phyloP scores from a whole-genome alignment of 2,888 invertebrate genomes.

The Apocheima hispidaria region DNA sequence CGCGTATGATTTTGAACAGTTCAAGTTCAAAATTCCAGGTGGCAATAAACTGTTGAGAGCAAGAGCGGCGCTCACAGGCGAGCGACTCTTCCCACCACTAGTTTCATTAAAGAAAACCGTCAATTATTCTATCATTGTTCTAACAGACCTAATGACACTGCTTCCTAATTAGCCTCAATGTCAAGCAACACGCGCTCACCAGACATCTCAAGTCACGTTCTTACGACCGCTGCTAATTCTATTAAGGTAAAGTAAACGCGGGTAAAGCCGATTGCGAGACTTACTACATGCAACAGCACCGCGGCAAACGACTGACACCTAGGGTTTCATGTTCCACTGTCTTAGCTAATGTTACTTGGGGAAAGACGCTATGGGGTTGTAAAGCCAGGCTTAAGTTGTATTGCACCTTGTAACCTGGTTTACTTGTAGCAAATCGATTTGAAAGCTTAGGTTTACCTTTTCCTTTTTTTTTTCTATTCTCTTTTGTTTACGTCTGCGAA shows the following conservation, averaged over 20 bases:
- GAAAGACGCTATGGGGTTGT: neutral
- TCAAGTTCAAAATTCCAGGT: too few relatives aligned
- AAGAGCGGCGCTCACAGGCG: too few relatives aligned
- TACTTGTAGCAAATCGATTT: neutral
- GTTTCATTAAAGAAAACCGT: too few relatives aligned
- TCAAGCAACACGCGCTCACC: conserved; percentile 23
- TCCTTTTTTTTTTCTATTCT: too few relatives aligned
- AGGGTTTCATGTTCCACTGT: conserved; percentile 67
- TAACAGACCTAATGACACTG: conserved; percentile 4
- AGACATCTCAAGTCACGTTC: conserved; percentile 48
- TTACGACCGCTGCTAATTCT: conserved; percentile 61
- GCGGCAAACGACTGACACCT: conserved; percentile 70
- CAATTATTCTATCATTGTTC: neutral
- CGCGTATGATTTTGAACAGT: too few relatives aligned
- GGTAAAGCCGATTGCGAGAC: conserved; percentile 76
- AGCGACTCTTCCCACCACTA: too few relatives aligned
- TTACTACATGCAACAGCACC: conserved; percentile 55
- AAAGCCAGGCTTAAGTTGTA: conserved; percentile 10
- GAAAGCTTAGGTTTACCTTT: too few relatives aligned
- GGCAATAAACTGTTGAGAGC: too few relatives aligned
- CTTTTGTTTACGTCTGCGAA: too few relatives aligned
- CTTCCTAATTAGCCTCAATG: conserved; percentile 25
- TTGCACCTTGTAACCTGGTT: neutral
- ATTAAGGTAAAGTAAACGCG: conserved; percentile 72
- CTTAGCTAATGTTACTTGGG: conserved; percentile 54